These are phyloP conservation scores for Malacosoma neustria DNA, from an alignment of 2,888 invertebrate species.

Conservation along the genomic window DNA sequence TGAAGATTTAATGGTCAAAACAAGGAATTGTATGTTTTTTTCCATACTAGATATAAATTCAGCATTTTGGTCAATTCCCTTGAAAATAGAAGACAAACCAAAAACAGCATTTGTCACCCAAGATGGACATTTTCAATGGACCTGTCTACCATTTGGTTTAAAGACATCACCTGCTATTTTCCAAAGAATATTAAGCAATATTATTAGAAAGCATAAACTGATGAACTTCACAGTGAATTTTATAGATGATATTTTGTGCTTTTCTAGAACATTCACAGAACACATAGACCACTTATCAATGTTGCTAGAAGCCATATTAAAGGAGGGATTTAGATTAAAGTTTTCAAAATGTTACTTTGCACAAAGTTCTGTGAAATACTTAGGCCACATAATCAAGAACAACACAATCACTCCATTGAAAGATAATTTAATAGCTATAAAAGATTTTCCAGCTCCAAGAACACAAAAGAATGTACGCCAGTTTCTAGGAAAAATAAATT, in stretches of 20 bases:
- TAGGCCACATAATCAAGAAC: constrained; percentile 1
- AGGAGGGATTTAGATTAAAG: too few relatives aligned
- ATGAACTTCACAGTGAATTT: constrained; percentile 3
- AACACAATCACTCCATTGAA: neutral
- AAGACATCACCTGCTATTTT: too few relatives aligned
- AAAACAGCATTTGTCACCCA: constrained; percentile 15
- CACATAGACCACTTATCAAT: too few relatives aligned
- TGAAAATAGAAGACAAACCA: constrained; percentile 21
- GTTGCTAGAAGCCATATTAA: neutral
- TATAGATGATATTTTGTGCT: neutral
- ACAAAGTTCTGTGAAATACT: neutral
- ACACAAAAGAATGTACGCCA: neutral
- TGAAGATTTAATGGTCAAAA: constrained; percentile 25
- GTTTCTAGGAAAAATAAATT: constrained; percentile 21
- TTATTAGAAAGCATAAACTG: constrained; percentile 6
- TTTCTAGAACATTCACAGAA: neutral
- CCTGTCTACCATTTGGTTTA: constrained; percentile 14
- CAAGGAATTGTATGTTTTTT: constrained; percentile 26
- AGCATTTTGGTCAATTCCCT: constrained; percentile 34
- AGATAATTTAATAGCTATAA: constrained; percentile 14
- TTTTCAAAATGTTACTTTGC: too few relatives aligned
- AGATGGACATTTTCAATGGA: neutral
- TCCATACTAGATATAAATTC: constrained; percentile 31
- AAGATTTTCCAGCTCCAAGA: constrained; percentile 8
- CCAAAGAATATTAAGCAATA: constrained; percentile 6